A percentile compares a stretch with the other conserved stretches of the same genome.
Evolutionary conservation across 2,888 invertebrate genomes (phyloP).

Genomic region (Molorchus minor): DNA sequence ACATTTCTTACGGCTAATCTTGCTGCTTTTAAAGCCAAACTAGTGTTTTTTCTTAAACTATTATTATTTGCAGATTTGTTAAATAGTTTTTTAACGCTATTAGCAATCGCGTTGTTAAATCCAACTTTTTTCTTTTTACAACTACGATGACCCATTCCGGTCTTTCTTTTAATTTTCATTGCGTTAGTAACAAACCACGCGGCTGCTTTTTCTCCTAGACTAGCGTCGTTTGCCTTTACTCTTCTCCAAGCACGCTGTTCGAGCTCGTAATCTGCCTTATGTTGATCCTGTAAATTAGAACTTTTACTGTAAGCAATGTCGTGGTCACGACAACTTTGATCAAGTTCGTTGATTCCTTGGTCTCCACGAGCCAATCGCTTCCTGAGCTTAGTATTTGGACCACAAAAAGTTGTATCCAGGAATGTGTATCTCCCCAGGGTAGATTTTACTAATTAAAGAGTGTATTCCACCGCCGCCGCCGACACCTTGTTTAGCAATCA

Average conservation of each 20-base stretch:
- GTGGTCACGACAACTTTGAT: neutral
- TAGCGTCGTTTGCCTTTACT: neutral
- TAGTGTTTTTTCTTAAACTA: neutral
- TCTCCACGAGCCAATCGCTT: neutral
- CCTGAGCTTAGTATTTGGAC: neutral
- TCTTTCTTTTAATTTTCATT: conserved; percentile 3
- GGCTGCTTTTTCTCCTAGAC: neutral
- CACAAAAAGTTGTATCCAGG: neutral
- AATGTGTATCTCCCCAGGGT: neutral
- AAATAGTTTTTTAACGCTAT: neutral
- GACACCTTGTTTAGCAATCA: neutral
- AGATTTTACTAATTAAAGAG: neutral
- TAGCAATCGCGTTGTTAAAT: neutral
- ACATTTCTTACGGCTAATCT: neutral
- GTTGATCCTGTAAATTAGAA: conserved; percentile 3
- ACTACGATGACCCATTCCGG: neutral
- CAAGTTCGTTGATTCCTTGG: conserved; percentile 4
- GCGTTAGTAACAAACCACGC: neutral
- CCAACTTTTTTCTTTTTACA: neutral
- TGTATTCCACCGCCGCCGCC: neutral
- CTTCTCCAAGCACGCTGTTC: conserved; percentile 3
- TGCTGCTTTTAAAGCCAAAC: conserved; percentile 3
- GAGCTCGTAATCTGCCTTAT: conserved; percentile 1
- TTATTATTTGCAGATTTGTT: conserved; percentile 1
- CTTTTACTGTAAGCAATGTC: no score